Base-by-base conservation (phyloP, 2,797 vertebrate genomes). In the Arnoldichthys spilopterus region DNA sequence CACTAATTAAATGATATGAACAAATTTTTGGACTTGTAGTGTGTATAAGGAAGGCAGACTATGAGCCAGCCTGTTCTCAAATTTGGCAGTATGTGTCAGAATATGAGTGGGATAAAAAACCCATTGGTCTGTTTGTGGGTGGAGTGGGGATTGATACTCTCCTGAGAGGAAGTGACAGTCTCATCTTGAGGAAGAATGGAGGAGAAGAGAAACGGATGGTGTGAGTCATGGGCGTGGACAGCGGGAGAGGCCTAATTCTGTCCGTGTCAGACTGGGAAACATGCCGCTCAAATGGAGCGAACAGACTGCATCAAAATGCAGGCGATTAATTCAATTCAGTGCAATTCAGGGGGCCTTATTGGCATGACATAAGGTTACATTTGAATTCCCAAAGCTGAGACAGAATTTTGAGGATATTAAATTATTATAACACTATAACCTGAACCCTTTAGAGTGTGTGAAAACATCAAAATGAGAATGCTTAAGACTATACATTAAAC, bases 151-250 rank as follows among this genome's bases (percentile, higher is more conserved):
- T 92, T 93, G 92, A 94, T 94, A 89, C 89, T 90, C 87, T 85
- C 80, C 76, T 86, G 87, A 90, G 85, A 88, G 85, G 88, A 91
- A 90, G 90, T 92, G 92, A 92, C 91, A 92, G 89, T 90, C 91
- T 85, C 90, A 91, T 93, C 90, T 92, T 88, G 89, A 89, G 89
- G 85, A 91, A 90, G 89, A 90, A 92, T 89, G 88, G 72, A 28
- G 62, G 43, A 47, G 62, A 58, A 80, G 73, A 78, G 81, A 88
- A 72, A 76, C 85, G 79, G 85, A 90, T 90, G 86, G 75, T 83
- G 82, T 64, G 85, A 90, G 91, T 90, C 86, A 91, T 88, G 90
- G 84, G 86, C 85, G 40, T 61, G 61, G 74, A 85, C 70, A 70
- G 74, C 47, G 0, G 47, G 1, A 81, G 24, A 22, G 69, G 64